Evolutionary conservation across 2,113 vertebrate genomes (phyloP), one percentile per base, ranked within the genome.

Genomic region (Oncorhynchus masou): DNA sequence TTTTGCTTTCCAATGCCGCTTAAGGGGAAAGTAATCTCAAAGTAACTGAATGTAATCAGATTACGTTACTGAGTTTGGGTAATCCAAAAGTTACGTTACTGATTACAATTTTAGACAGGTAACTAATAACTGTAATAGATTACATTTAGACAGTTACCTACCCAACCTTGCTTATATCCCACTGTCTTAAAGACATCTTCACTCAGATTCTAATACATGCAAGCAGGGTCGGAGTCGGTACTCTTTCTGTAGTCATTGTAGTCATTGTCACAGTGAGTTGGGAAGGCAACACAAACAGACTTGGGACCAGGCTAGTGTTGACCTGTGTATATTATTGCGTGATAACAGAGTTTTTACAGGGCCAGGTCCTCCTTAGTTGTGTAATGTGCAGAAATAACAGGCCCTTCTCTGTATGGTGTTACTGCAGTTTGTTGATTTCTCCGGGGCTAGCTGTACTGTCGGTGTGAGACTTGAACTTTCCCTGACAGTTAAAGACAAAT

Each of bases 401-500:
- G 8, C 39, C 39, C 2, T 45, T 45, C 60, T 19, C 27, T 24
- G 59, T 25, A 82, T 73, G 74, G 74, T 70, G 81, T 81, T 77
- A 69, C 73, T 81, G 74, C 60, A 31, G 0, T 76, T 76, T 81
- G 78, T 76, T 62, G 68, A 68, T 70, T 19, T 74, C 84, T 86
- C 85, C 71, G 20, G 84, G 87, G 83, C 84, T 19, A 16, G 51
- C 77, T 74, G 83, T 79, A 79, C 81, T 76, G 76, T 70, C 27
- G 31, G 16, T 31, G 29, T 9, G 3, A 20, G 45, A 67, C 66
- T 54, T 65, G 20, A 66, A 59, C 39, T 51, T 66, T 74, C 59
- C 31, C 15, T 22, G 67, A 76, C 76, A 77, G 65, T 71, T 60
- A 83, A 75, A 71, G 8, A 51, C 12, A 54, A 70, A 34, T 15